Percentiles rank a stretch among this genome's conserved stretches.
Evolutionary conservation across 2,113 vertebrate genomes (phyloP).

Genomic region (Herpailurus yagouaroundi): DNA sequence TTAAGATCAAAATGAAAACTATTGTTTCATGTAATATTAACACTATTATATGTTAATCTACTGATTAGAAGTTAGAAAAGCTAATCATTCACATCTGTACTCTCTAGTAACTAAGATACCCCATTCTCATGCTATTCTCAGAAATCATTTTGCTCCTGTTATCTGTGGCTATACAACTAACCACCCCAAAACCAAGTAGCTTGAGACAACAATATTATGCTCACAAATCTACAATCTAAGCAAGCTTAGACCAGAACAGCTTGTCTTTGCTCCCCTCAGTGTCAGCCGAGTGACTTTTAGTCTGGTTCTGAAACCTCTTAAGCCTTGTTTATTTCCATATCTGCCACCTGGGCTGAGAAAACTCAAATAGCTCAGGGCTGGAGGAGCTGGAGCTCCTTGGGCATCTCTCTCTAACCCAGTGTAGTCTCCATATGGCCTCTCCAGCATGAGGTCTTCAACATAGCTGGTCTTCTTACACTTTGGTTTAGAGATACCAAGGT

Average conservation of each 20-base stretch:
- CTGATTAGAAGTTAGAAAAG: background rate
- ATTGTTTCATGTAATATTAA: background rate
- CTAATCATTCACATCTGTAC: background rate
- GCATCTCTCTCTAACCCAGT: background rate
- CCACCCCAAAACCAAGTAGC: background rate
- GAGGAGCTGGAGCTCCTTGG: background rate
- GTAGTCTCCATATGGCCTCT: background rate
- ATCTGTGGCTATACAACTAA: background rate
- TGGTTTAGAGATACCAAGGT: background rate
- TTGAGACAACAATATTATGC: background rate
- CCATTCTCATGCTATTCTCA: background rate
- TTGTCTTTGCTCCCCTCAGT: background rate
- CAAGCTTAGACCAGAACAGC: background rate
- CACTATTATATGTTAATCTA: background rate
- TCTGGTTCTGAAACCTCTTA: background rate
- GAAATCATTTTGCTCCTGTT: background rate
- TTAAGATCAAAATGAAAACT: constrained; percentile 5
- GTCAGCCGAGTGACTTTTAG: background rate
- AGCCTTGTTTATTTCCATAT: background rate
- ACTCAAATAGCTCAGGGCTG: background rate
- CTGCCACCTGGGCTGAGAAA: background rate
- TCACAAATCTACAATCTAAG: background rate
- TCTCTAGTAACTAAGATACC: background rate
- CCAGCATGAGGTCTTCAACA: background rate
- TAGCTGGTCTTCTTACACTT: background rate